A percentile compares a stretch with the other conserved stretches of the same genome.
phyloP scores from a whole-genome alignment of 1,140 invertebrate species.

The Trachymyrmex cornetzi region DNA sequence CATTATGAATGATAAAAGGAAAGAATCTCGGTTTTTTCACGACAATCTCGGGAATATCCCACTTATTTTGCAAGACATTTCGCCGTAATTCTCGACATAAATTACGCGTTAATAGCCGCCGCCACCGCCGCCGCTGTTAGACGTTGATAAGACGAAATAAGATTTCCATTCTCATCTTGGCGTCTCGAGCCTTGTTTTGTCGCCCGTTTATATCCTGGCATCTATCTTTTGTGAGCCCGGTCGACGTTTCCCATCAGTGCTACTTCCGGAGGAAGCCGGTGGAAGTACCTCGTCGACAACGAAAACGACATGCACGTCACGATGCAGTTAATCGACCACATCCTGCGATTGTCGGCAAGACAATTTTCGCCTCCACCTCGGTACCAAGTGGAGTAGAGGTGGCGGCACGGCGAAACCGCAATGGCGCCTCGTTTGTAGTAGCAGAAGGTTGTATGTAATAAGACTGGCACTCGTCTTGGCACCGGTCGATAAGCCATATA shows the following conservation, averaged over 20 bases:
- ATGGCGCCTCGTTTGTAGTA: conserved; percentile 52
- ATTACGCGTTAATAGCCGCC: conserved; percentile 49
- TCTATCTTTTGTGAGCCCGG: conserved; percentile 48
- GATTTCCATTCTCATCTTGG: conserved; percentile 55
- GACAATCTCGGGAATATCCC: conserved; percentile 4
- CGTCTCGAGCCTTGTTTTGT: conserved; percentile 44
- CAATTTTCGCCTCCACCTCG: conserved; percentile 63
- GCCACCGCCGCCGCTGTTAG: conserved; percentile 6
- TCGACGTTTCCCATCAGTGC: conserved; percentile 64
- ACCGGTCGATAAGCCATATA: background rate
- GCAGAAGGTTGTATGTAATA: conserved; percentile 53
- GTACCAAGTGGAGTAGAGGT: background rate
- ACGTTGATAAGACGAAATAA: conserved; percentile 49
- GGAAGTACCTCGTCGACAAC: conserved; percentile 61
- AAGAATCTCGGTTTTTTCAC: background rate
- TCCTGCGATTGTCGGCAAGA: conserved; percentile 62
- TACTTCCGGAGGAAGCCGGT: conserved; percentile 58
- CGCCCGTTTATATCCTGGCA: conserved; percentile 46
- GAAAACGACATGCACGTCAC: conserved; percentile 57
- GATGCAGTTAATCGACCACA: conserved; percentile 67
- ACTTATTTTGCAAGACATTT: conserved; percentile 27
- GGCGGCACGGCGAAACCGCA: conserved; percentile 36
- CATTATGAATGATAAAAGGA: background rate
- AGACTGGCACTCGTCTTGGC: conserved; percentile 47
- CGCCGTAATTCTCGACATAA: conserved; percentile 22